These are phyloP conservation scores for Acrocyrtus sp. DNA, from an alignment of 2,888 invertebrate species.

Conservation along the genomic window DNA sequence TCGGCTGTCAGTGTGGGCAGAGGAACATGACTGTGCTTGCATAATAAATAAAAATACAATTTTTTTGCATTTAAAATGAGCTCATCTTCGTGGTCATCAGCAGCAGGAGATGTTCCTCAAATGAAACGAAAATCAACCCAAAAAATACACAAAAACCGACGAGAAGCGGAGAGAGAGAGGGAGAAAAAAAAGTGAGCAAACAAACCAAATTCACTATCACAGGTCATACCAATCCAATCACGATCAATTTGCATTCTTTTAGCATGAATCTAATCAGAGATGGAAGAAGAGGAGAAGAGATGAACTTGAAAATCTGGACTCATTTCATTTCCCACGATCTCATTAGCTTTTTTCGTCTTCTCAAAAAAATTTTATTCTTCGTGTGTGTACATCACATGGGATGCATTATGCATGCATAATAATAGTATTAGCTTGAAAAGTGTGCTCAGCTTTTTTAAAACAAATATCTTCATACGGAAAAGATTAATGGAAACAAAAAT, in stretches of 20 bases:
- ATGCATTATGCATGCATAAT: no score
- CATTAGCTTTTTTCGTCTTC: constrained; percentile 39
- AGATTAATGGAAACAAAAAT: no score
- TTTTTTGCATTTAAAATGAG: constrained; percentile 2
- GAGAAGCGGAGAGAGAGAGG: background rate
- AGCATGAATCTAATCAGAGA: constrained; percentile 34
- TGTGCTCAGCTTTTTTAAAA: no score
- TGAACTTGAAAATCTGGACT: constrained; percentile 39
- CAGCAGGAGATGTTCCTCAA: no score
- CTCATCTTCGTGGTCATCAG: constrained; percentile 17
- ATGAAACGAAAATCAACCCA: no score
- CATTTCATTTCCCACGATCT: constrained; percentile 52
- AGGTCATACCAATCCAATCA: constrained; percentile 28
- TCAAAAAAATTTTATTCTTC: background rate
- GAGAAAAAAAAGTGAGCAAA: background rate
- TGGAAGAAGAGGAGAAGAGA: constrained; percentile 19
- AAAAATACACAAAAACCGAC: background rate
- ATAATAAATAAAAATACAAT: no score
- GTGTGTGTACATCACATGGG: no score
- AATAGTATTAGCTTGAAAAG: no score
- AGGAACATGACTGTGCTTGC: no score
- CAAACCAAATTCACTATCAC: background rate
- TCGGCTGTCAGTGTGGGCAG: no score
- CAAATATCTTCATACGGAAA: no score
- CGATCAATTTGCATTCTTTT: constrained; percentile 31